Base-by-base conservation (phyloP, 2,113 vertebrate genomes). In the Lichenostomus cassidix region DNA sequence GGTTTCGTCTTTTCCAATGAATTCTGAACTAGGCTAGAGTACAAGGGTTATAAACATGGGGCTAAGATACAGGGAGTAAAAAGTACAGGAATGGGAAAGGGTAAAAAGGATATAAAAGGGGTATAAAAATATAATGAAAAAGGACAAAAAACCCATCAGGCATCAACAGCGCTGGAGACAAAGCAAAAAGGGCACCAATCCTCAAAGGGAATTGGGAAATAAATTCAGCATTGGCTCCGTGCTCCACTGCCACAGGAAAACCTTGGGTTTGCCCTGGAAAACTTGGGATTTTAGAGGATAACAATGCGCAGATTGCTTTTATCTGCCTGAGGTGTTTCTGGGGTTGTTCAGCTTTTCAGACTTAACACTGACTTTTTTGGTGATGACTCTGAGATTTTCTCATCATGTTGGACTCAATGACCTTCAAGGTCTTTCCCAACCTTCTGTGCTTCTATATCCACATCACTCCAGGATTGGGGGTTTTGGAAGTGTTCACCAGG, bases 161-260 rank as follows among this genome's bases (percentile, higher is more conserved):
- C 10, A 39, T 39, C 39, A 39, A 2, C 1, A 0, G 77, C 0
- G 2, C 41, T 29, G 63, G 41, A 47, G 65, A 33, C 17, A 2
- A 20, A 80, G 83, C 46, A 9, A 4, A 18, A 41, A 68, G 50
- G 70, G 46, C 85, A 46, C 24, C 6, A 21, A 13, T 21, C 11
- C 19, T 19, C 6, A 0, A 12, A 59, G 60, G 23, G 12, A 68
- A 19, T 15, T 15, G 62, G 65, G 50, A 77, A 35, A 87, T 58
- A 11, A 46, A 8, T 64, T 52, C 65, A 8, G 25, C 63, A 9
- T 33, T 23, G 27, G 44, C 44, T 31, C 4, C 1, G 53, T 15
- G 46, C 53, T 76, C 59, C 25, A 15, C 33, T 33, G 15, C 41
- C 31, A 9, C 35, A 9, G 21, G 46, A 78, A 11, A 12, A 27